Conservation (phyloP, 2,113 vertebrate species). For the Platanista minor region DNA sequence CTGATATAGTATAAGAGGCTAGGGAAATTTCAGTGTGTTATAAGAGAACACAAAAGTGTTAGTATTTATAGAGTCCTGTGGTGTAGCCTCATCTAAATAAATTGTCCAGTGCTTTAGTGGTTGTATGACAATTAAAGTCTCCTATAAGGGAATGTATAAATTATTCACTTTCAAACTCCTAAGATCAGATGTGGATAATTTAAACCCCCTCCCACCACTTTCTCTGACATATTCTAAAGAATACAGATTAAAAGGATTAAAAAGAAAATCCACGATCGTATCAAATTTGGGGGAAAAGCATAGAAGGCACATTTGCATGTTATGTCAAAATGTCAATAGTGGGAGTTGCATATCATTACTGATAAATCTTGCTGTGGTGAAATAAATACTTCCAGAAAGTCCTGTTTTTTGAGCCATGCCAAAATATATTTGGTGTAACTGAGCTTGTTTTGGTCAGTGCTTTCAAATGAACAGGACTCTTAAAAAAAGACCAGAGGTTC, state of each 20-base stretch:
- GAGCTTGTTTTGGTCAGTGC: slow-evolving; percentile 60
- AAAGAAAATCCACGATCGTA: not conserved
- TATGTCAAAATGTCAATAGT: slow-evolving; percentile 12
- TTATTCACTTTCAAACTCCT: not conserved
- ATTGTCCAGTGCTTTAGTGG: not conserved
- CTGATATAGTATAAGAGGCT: not conserved
- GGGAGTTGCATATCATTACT: not conserved
- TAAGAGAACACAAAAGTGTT: not conserved
- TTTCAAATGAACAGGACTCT: slow-evolving; percentile 58
- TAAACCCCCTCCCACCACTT: not conserved
- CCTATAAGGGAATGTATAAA: not conserved
- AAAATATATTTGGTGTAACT: slow-evolving; percentile 53
- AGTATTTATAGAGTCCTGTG: not conserved
- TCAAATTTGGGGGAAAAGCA: not conserved
- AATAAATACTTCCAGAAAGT: slow-evolving; percentile 31
- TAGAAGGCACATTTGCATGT: slow-evolving; percentile 9
- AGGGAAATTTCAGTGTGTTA: not conserved
- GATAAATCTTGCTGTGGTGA: slow-evolving; percentile 14
- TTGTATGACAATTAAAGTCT: not conserved
- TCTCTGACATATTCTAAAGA: not conserved
- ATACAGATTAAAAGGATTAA: not conserved
- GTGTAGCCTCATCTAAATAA: slow-evolving; percentile 18
- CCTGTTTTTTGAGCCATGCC: not conserved
- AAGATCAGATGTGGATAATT: not conserved
- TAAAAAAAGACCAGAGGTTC: slow-evolving; percentile 57